These are phyloP conservation scores for Bombus impatiens DNA, from an alignment of 1,140 invertebrate genomes.

Conservation along the genomic window DNA sequence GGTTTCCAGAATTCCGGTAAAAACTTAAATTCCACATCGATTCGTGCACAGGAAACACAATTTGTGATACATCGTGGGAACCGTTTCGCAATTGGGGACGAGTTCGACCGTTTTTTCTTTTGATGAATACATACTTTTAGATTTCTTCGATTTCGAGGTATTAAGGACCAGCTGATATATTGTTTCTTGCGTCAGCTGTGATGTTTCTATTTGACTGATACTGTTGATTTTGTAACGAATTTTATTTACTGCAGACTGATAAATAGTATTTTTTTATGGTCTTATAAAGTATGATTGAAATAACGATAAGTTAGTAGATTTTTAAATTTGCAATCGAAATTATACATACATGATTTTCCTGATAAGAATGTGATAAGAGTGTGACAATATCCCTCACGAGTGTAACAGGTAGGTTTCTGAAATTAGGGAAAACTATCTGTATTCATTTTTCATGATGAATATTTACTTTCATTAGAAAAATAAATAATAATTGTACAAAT, in stretches of 20 bases:
- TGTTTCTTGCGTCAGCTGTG: neutral
- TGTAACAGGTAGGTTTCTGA: neutral
- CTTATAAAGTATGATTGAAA: neutral
- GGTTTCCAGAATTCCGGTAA: neutral
- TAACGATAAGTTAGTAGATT: neutral
- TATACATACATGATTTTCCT: neutral
- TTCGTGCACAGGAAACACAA: neutral
- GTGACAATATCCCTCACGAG: too few species aligned
- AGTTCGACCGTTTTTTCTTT: neutral
- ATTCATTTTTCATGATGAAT: too few species aligned
- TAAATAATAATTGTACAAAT: too few species aligned
- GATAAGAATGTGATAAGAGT: neutral
- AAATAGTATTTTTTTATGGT: neutral
- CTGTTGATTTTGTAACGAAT: neutral
- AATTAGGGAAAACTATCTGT: neutral
- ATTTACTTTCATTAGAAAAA: too few species aligned
- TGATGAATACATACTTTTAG: neutral
- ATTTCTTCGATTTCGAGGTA: neutral
- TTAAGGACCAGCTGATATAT: neutral
- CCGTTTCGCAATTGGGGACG: neutral
- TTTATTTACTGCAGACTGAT: neutral
- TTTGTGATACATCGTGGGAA: conserved; percentile 2
- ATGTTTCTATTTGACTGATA: neutral
- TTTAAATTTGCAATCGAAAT: neutral
- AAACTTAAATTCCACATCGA: conserved; percentile 9